Evolutionary conservation across 2,888 invertebrate genomes (phyloP), one percentile per base, ranked within the genome.

Genomic region (Erynnis tages): DNA sequence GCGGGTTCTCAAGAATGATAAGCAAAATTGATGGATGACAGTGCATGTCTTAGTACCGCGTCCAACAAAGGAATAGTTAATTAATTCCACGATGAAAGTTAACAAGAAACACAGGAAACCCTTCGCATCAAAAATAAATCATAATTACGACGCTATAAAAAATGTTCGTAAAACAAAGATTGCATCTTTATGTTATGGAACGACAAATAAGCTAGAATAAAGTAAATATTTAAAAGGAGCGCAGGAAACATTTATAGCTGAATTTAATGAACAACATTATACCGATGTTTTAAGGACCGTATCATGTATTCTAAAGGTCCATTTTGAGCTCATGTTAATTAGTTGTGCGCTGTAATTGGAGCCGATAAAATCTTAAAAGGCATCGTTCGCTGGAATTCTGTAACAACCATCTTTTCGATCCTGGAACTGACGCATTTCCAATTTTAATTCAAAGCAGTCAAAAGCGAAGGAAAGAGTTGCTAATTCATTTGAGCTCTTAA

Each of bases 11-110:
- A 57, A 68, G 67, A 75, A 73, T 86, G 87, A 87, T 85, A 83
- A 84, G 78, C 80, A 67, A 73, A 78, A 76, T 79, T 81, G 82
- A 84, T 82, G 68, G 79, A 84, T 84, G 84, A 83, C 81, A 78
- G 70, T 63, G 83, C 82, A 63, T 62, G 67, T 76, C 66, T 68
- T 70, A 67, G 68, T 72, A 66, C 62, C 54, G 61, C 60, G 61
- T 53, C 71, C 66, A 76, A 84, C 84, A 83, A 84, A 81, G 75
- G 82, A 80, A 79, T 80, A 67, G 69, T 72, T 80, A 86, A 86
- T 87, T 87, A 85, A 81, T 82, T 81, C 74, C 68, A 67, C 71
- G 80, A 80, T 76, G 78, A 81, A 76, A 82, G 76, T 73, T 71
- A 71, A 73, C 75, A 69, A 70, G 71, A 69, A 74, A 73, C 65